Conservation (phyloP, 2,797 vertebrate species). For the Schizopygopsis pylzovi region DNA sequence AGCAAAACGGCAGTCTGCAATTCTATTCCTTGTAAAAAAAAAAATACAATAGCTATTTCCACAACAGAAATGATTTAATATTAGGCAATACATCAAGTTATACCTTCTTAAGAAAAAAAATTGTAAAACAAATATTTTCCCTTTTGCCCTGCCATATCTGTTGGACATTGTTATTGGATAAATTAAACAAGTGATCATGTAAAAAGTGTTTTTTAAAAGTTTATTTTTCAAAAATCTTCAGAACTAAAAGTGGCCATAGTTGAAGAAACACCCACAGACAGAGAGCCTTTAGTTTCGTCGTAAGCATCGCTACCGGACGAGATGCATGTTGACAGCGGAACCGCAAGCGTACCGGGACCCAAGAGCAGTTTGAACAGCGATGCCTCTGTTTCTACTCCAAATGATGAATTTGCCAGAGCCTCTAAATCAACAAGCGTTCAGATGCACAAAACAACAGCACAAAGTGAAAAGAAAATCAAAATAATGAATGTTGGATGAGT, state of each 20-base stretch:
- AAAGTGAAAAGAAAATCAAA: constrained; percentile 43
- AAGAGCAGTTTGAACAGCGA: constrained; percentile 60
- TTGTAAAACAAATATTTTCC: not conserved
- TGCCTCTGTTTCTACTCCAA: constrained; percentile 33
- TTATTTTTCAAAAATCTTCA: not conserved
- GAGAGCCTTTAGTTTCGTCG: not conserved
- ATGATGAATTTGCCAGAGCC: constrained; percentile 40
- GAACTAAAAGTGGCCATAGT: not conserved
- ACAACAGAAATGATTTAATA: not conserved
- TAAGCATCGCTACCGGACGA: constrained; percentile 6
- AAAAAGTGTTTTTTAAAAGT: not conserved
- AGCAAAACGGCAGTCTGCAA: not conserved
- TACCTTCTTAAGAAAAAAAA: not conserved
- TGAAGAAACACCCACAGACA: not conserved
- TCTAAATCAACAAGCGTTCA: constrained; percentile 53
- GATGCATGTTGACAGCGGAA: constrained; percentile 65
- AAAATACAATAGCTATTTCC: not conserved
- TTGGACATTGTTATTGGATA: not conserved
- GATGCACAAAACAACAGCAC: constrained; percentile 52
- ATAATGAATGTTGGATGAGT: constrained; percentile 66
- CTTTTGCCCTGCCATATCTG: not conserved
- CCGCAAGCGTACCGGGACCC: constrained; percentile 49
- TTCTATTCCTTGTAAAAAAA: not conserved
- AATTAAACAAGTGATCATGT: not conserved
- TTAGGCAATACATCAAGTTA: not conserved